A percentile compares a stretch with the other conserved stretches of the same genome.
phyloP scores from a whole-genome alignment of 2,113 vertebrate species.

The Pteropus alecto region DNA sequence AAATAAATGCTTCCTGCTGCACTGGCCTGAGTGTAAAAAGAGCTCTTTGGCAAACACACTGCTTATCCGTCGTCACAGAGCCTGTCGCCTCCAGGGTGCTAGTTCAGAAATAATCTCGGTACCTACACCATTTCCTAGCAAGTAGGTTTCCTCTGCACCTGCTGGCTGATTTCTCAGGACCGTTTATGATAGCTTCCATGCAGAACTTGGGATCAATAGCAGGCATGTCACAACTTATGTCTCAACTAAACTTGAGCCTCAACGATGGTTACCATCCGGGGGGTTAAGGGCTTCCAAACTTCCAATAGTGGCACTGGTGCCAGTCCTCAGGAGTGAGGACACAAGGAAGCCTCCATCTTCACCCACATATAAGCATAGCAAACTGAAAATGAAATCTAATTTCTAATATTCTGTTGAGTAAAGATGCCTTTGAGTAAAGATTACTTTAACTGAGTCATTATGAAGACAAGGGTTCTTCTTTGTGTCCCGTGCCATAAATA shows the following conservation, averaged over 20 bases:
- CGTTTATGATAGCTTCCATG: neutral
- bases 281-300: neutral
- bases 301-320: neutral
- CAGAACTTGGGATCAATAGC: neutral
- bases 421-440: neutral
- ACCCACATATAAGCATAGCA: neutral
- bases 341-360: neutral
- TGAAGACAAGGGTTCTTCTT: neutral
- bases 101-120: neutral
- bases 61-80: neutral
- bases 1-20: neutral
- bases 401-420: neutral
- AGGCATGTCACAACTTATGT: neutral
- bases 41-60: neutral
- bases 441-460: neutral
- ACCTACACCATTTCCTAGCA: neutral
- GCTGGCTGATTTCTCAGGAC: neutral
- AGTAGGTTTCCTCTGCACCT: neutral
- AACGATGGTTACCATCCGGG: neutral
- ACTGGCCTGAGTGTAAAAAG: neutral
- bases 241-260: neutral
- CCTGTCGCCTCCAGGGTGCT: neutral
- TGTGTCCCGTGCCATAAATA: neutral
- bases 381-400: neutral
- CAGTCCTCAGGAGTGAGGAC: neutral